Evolutionary conservation across 2,113 vertebrate species (phyloP).

Genomic region (Serilophus lunatus): DNA sequence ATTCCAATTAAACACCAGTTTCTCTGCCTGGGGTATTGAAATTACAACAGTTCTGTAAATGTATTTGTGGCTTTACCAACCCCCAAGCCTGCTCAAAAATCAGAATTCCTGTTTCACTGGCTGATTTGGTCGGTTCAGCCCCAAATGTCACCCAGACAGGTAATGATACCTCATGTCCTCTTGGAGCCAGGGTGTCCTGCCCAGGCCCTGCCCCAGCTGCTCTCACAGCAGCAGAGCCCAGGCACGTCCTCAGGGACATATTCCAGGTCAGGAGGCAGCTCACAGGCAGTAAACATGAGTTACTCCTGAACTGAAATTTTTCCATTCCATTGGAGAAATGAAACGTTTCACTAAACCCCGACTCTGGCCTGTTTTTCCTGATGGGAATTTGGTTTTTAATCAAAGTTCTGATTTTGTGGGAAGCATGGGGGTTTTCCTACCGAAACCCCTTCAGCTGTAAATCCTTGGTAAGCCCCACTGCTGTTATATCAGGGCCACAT

Average conservation of each 20-base stretch:
- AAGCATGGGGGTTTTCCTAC: not conserved
- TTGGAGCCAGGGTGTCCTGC: not conserved
- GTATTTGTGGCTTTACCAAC: not conserved
- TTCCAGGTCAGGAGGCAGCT: not conserved
- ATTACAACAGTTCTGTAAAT: not conserved
- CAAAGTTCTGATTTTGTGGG: not conserved
- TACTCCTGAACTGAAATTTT: not conserved
- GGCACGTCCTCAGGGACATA: not conserved
- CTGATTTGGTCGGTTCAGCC: not conserved
- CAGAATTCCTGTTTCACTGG: not conserved
- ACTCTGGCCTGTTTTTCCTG: not conserved
- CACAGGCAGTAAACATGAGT: not conserved
- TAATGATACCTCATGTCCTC: rapidly evolving
- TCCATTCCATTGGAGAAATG: not conserved
- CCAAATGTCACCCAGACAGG: not conserved
- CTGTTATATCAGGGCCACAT: not conserved
- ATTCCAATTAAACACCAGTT: not conserved
- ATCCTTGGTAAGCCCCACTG: not conserved
- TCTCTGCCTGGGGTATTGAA: not conserved
- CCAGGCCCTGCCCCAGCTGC: not conserved
- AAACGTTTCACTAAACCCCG: not conserved
- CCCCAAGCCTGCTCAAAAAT: not conserved
- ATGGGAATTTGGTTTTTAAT: not conserved
- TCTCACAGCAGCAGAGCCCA: not conserved
- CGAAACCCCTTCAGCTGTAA: not conserved